Percentiles rank a stretch among this genome's conserved stretches.
Conservation (phyloP, 2,888 invertebrate genomes). For the Drosophila rellima region DNA sequence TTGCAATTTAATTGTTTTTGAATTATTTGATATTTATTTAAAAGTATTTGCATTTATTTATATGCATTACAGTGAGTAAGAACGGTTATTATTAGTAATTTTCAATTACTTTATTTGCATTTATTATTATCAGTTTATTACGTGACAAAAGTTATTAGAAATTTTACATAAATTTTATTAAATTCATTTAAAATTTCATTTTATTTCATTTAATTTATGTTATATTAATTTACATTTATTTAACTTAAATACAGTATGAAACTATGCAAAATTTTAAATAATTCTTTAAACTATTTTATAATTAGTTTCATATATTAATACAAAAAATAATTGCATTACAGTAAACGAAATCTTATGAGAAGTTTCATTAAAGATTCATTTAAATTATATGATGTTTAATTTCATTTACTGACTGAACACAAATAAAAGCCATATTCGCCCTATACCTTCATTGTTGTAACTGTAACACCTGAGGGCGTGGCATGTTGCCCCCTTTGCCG, state of each 20-base stretch:
- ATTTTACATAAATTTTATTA: too few species aligned
- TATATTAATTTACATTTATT: background rate
- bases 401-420: conserved; percentile 10
- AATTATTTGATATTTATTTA: conserved; percentile 37
- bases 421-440: too few species aligned
- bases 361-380: background rate
- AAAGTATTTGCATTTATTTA: conserved; percentile 15
- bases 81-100: too few species aligned
- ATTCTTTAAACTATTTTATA: background rate
- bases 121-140: background rate
- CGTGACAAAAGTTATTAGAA: background rate
- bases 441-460: conserved; percentile 11
- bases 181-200: too few species aligned
- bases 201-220: too few species aligned
- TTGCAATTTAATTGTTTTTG: background rate
- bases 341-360: background rate
- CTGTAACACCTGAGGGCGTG: conserved; percentile 21
- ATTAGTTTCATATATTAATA: background rate
- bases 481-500: conserved; percentile 11
- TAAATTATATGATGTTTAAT: conserved; percentile 25
- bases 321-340: background rate
- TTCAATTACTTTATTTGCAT: conserved; percentile 20
- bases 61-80: too few species aligned
- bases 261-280: too few species aligned
- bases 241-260: background rate